Base-by-base conservation (phyloP, 2,888 invertebrate species). In the Leucoma salicis region DNA sequence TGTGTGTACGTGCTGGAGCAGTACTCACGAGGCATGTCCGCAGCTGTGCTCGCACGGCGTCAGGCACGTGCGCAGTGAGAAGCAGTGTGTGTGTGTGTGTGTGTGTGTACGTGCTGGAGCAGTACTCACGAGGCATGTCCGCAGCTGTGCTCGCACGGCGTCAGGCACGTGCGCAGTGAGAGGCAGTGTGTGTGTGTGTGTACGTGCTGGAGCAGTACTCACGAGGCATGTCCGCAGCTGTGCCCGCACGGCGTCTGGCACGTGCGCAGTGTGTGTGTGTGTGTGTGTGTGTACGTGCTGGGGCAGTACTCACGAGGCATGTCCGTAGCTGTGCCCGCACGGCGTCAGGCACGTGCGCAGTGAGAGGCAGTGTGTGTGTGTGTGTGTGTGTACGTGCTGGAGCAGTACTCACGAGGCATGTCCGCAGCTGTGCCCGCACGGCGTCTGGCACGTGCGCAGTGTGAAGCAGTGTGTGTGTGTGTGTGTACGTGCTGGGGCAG, bases 211-310 rank as follows among this genome's bases (percentile, higher is more conserved):
- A 25, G 14, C 10, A 7, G 40, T 18, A 73, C 88, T 87, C 80
- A 96, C 96, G 90, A 95, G 91, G 60, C 95, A 96, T 63, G 93
- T 92, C 57, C 94, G 91, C 38, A 95, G 91, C 79, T 95, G 95
- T 13, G 92, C 92, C 60, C 95, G 92, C 57, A 95, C 94, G 12
- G 91, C 91, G 68, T 94, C 95, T 1, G 95, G 94, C 62, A 95
- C 95, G 49, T 94, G 94, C 0, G 93, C 93, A 10, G 93, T 91
- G 16, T 60, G 72, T 31, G 95, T 82, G 44, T 95, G 91, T 58
- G 92, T 92, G 53, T 93, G 91, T 2, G 93, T 92, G 54, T n/a
- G n/a, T n/a, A n/a, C n/a, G n/a, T n/a, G n/a, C n/a, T n/a, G n/a
- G n/a, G n/a, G n/a, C n/a, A n/a, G 41, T 18, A 73, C 88, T 87